A percentile compares a stretch with the other conserved stretches of the same genome.
Conservation (phyloP, 2,113 vertebrate species). For the Apeltes quadracus region DNA sequence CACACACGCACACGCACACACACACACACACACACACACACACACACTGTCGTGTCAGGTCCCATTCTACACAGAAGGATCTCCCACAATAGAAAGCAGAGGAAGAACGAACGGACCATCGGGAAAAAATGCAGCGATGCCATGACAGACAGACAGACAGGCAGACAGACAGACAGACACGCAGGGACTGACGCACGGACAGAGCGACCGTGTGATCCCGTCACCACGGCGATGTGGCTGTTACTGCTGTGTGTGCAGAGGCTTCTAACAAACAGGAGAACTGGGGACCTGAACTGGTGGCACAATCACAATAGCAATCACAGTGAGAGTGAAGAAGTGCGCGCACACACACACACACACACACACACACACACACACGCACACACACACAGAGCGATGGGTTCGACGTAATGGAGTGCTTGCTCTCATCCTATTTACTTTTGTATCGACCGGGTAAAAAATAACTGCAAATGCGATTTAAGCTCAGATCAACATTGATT, state of each 20-base stretch:
- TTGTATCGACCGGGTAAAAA: background rate
- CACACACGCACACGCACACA: constrained; percentile 10
- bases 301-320: background rate
- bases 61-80: constrained; percentile 25
- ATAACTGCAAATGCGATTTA: background rate
- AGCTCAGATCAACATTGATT: background rate
- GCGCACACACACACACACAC: background rate
- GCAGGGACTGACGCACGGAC: background rate
- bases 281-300: background rate
- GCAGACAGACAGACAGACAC: too few relatives aligned
- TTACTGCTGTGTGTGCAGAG: background rate
- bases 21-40: constrained; percentile 9
- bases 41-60: constrained; percentile 37
- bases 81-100: constrained; percentile 22
- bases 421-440: background rate
- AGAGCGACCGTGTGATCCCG: too few relatives aligned
- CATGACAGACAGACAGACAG: background rate
- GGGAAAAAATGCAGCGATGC: background rate
- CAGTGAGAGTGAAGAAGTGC: background rate
- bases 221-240: background rate
- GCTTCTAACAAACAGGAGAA: background rate
- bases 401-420: background rate
- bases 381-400: background rate
- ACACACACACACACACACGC: background rate
- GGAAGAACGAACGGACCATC: constrained; percentile 40